Evolutionary conservation across 2,113 vertebrate species (phyloP).

Genomic region (Spea multiplicata): DNA sequence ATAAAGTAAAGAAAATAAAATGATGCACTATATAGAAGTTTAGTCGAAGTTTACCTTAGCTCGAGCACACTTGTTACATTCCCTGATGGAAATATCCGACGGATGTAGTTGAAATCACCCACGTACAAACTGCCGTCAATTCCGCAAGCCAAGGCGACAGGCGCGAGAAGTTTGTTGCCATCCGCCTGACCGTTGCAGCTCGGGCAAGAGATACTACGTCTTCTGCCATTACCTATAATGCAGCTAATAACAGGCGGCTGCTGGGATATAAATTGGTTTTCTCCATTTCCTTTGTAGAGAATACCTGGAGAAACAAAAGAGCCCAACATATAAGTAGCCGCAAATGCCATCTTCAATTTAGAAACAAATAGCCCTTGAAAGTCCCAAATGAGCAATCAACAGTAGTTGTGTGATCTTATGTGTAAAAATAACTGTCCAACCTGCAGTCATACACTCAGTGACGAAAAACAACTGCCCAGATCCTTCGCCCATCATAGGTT

Average conservation of each 20-base stretch:
- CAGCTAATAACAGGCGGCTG: conserved; percentile 91
- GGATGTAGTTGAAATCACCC: conserved; percentile 98
- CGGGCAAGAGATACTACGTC: conserved; percentile 95
- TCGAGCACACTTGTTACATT: conserved; percentile 97
- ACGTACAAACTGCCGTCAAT: conserved; percentile 93
- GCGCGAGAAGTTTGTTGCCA: conserved; percentile 95
- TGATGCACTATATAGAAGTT: not conserved
- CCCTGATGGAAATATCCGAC: conserved; percentile 90
- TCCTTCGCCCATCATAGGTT: no score
- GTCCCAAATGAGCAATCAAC: no score
- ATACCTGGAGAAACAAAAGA: conserved; percentile 71
- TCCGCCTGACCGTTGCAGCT: conserved; percentile 96
- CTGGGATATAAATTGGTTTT: conserved; percentile 96
- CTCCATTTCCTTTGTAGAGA: conserved; percentile 94
- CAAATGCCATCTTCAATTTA: no score
- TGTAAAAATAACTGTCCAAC: no score
- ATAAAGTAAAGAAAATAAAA: not conserved
- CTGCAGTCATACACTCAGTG: no score
- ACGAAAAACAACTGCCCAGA: no score
- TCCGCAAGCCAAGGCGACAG: conserved; percentile 90
- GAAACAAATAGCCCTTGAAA: no score
- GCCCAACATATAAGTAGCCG: not conserved
- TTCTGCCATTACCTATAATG: conserved; percentile 95
- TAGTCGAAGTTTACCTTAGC: conserved; percentile 75
- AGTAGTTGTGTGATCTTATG: no score